Base-by-base conservation (phyloP, 2,888 invertebrate species). In the Formica aserva region DNA sequence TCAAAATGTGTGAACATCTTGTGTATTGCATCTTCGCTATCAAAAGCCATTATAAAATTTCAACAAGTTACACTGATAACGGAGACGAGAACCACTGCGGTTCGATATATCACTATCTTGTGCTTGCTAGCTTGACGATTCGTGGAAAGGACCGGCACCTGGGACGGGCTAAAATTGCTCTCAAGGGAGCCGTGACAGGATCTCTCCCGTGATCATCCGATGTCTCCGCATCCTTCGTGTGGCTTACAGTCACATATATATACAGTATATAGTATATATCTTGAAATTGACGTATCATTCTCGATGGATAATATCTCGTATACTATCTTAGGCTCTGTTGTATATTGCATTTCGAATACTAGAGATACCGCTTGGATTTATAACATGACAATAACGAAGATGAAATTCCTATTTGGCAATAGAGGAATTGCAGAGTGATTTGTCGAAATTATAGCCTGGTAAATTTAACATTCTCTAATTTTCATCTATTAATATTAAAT, bases 151-250 rank as follows among this genome's bases (percentile, higher is more conserved):
- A 77, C 38, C 26, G 55, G 63, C 55, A 67, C 38, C 52, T 69
- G 71, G n/a, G 18, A 74, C 78, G 29, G 41, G 41, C n/a, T 80
- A 76, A 60, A 71, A 87, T 89, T 74, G 82, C 52, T 82, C 88
- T 84, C 89, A 29, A 29, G 86, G 77, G 89, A 85, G 85, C 71
- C 82, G 69, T 89, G 48, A 55, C 78, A 60, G 71, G 52, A 81
- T 72, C 77, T 41, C 71, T 83, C 65, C 41, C 72, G 65, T 69
- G 65, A 75, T 85, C 82, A 69, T 57, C 74, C 29, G 26, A 18
- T 63, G 26, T 77, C 84, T 83, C n/a, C 41, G 38, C 13, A 35
- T 84, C 48, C n/a, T 60, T 60, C 60, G 32, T 29, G 22, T 29
- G 60, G 35, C 29, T 9, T 22, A 29, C 26, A 57, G 11, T 32